Evolutionary conservation across 2,797 vertebrate genomes (phyloP).

Genomic region (Sebastes cheni): DNA sequence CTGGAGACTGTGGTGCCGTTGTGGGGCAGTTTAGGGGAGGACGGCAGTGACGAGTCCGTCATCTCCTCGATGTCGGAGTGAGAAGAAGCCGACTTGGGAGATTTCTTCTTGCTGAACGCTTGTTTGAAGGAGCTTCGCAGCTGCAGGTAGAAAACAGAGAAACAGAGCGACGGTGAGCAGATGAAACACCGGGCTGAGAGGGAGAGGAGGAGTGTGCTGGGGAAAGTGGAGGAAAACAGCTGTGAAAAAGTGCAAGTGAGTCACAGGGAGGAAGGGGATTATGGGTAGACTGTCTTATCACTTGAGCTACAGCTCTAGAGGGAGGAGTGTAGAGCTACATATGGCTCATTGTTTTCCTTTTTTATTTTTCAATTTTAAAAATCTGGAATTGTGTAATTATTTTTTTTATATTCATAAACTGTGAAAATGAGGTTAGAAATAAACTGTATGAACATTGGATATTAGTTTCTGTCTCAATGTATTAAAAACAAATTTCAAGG

Average conservation of each 20-base stretch:
- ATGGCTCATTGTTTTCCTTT: background rate
- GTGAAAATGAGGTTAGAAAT: background rate
- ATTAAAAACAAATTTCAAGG: background rate
- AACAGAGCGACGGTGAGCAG: background rate
- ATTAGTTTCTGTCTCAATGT: background rate
- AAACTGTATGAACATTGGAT: background rate
- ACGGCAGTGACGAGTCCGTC: conserved; percentile 94
- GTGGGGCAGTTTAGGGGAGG: conserved; percentile 94
- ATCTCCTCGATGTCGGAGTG: conserved; percentile 99
- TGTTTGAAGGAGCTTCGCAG: conserved; percentile 99
- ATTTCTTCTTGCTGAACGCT: conserved; percentile 98
- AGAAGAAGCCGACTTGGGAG: conserved; percentile 96
- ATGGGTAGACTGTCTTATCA: conserved; percentile 33
- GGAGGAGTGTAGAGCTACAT: background rate
- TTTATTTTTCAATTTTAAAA: background rate
- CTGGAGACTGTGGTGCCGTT: conserved; percentile 82
- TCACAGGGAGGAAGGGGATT: conserved; percentile 25
- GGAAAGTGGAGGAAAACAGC: conserved; percentile 33
- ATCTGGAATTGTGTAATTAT: background rate
- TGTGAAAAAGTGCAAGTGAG: conserved; percentile 36
- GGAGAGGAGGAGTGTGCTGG: conserved; percentile 24
- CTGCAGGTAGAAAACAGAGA: conserved; percentile 72
- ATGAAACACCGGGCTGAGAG: background rate
- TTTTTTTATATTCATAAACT: background rate
- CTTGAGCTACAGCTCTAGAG: conserved; percentile 27